Evolutionary conservation across 1,140 invertebrate genomes (phyloP), one percentile per base, ranked within the genome.

Genomic region (Aphelenchoides avenae): DNA sequence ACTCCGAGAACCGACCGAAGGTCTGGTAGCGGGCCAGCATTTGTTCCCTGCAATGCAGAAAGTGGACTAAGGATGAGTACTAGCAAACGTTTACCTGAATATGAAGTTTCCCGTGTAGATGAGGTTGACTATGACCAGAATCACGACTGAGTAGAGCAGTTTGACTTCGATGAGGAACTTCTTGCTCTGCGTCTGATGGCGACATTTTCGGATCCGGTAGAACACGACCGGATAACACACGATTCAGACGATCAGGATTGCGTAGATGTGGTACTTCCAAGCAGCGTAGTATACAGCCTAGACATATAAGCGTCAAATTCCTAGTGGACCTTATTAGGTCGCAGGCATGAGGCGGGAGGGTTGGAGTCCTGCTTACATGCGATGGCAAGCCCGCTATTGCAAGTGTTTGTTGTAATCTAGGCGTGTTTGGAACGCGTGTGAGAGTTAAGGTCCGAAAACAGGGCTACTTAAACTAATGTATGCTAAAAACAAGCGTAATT

Each of bases 151-250:
- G 27, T 52, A 52, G 26, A 52, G 27, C 0, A 52, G n/a, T n/a
- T 51, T 39, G 20, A 52, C 34, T 51, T 52, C 49, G 11, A 39
- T n/a, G n/a, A n/a, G n/a, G n/a, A n/a, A 30, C 34, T 52, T 52
- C 22, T 26, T 9, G 6, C 27, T 51, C 29, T 51, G 39, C n/a
- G 34, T 31, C 7, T 9, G 7, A 6, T 18, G 20, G 2, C 27
- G 18, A 7, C 39, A 9, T 24, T 20, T 24, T 7, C 27, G 18
- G 3, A 52, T 11, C 50, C 41, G 27, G 6, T 22, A 39, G 27
- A 52, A 52, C 42, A 52, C 50, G 1, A 52, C 29, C 0, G 39
- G 39, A n/a, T 52, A 52, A 20, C 20, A 5, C 15, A 52, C 27
- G 15, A 27, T 26, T 33, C 46, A 44, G 18, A 26, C 39, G 20